Base-by-base conservation (phyloP, 2,113 vertebrate species). In the Ophthalmolycus amberensis region DNA sequence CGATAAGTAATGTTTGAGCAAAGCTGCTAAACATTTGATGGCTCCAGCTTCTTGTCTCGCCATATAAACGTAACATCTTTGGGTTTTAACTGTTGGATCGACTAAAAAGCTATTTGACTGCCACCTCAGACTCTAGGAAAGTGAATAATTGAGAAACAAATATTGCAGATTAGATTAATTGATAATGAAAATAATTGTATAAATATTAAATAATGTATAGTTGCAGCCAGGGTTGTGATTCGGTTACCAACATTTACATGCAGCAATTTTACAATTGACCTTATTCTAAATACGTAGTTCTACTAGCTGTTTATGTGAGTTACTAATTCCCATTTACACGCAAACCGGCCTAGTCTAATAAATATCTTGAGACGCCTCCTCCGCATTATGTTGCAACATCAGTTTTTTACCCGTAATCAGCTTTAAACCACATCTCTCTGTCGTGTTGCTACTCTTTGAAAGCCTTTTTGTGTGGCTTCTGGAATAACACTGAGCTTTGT, bases 401-500 rank as follows among this genome's bases (percentile, higher is more conserved):
- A 20, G 42, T 75, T 84, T 72, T 62, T 46, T 58, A 27, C 22
- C 77, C 29, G 70, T 37, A 22, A 50, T 80, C 64, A 40, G 27
- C 54, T 67, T 85, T 20, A 46, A 32, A 8, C 56, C 44, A 50
- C 38, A 29, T 42, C 48, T 58, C 67, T 46, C 60, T 16, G 34
- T 40, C 73, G 71, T 64, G 75, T 75, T 65, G 65, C 70, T 66
- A 0, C 74, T 29, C 27, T 38, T 29, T 34, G 74, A 20, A 65
- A 58, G 46, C 77, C 54, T 82, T 6, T 84, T 6, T 68, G 63
- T 65, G 68, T 64, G 63, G 67, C 63, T 52, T 77, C 59, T 79
- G 64, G 65, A 85, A 68, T 77, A 71, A 72, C 42, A 75, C 44
- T 18, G n/a, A 11, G 46, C 73, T 74, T 82, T 81, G 79, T 80